Evolutionary conservation across 2,797 vertebrate species (phyloP).

Genomic region (Acanthornis magna): DNA sequence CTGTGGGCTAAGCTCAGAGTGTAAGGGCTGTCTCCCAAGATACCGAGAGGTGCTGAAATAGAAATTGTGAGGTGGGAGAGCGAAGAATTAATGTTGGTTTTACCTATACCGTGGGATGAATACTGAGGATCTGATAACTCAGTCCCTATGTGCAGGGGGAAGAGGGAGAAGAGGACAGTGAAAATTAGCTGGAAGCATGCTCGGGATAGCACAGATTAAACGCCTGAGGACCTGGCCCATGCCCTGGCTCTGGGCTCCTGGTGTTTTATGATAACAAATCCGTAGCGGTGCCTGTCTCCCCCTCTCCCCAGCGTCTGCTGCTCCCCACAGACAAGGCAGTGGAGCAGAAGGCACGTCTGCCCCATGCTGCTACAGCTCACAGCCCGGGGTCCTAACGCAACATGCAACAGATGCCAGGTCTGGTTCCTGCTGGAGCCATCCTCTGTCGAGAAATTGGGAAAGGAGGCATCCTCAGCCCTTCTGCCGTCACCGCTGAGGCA

Average conservation of each 20-base stretch:
- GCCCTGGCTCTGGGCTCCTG: not conserved
- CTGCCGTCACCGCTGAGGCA: rapidly evolving
- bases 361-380: conserved; percentile 38
- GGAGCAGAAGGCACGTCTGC: conserved; percentile 39
- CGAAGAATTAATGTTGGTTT: conserved; percentile 21
- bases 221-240: not conserved
- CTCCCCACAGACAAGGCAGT: conserved; percentile 24
- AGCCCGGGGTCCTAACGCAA: conserved; percentile 16
- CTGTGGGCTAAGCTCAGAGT: not conserved
- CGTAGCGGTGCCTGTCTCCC: not conserved
- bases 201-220: not conserved
- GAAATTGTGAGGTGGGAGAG: not conserved
- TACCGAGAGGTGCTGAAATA: not conserved
- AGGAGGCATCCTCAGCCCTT: not conserved
- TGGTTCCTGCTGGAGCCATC: not conserved
- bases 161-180: not conserved
- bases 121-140: not conserved
- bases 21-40: not conserved
- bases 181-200: not conserved
- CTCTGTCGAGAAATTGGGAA: not conserved
- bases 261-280: not conserved
- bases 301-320: not conserved
- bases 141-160: not conserved
- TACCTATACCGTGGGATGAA: not conserved
- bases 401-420: conserved; percentile 36